Evolutionary conservation across 2,888 invertebrate species (phyloP), one percentile per base, ranked within the genome.

Genomic region (Drosophila barbarae): DNA sequence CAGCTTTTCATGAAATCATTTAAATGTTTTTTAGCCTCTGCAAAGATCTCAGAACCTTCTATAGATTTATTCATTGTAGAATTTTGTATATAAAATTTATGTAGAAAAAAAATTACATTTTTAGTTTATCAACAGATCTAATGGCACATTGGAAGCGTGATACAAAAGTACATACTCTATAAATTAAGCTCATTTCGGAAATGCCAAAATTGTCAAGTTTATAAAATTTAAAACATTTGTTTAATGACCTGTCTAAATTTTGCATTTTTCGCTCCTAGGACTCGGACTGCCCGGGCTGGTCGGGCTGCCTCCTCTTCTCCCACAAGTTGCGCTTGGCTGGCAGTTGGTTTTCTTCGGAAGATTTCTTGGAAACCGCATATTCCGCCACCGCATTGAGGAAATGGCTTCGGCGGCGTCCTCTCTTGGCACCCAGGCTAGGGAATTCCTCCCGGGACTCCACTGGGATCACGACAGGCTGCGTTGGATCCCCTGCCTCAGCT

Each of bases 311-410:
- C 2, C 41, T n/a, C 2, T n/a, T n/a, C 23, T 23, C 41, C 41
- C 41, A 42, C 9, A 42, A n/a, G n/a, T n/a, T 26, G 23, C 26
- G 41, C 26, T 26, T 41, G 2, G 9, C 1, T 5, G 23, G 23
- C 13, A 4, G 4, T 8, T 9, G 1, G 1, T n/a, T 9, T 8
- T n/a, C 41, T 2, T 26, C 23, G n/a, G 26, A 2, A n/a, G 23
- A 1, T 5, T 26, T 42, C n/a, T 2, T 13, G n/a, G 41, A 9
- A 9, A 2, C 9, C n/a, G 41, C 8, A 2, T n/a, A 8, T 4
- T 23, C 41, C 5, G n/a, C 23, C 23, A 42, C 41, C n/a, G 41
- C n/a, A 26, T 42, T n/a, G 13, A 42, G 26, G 41, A 42, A 42
- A 4, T 26, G 9, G 26, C 41, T 42, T 4, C 13, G 39, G 5